Evolutionary conservation across 2,797 vertebrate genomes (phyloP), one percentile per base, ranked within the genome.

Genomic region (Heterohyrax brucei): DNA sequence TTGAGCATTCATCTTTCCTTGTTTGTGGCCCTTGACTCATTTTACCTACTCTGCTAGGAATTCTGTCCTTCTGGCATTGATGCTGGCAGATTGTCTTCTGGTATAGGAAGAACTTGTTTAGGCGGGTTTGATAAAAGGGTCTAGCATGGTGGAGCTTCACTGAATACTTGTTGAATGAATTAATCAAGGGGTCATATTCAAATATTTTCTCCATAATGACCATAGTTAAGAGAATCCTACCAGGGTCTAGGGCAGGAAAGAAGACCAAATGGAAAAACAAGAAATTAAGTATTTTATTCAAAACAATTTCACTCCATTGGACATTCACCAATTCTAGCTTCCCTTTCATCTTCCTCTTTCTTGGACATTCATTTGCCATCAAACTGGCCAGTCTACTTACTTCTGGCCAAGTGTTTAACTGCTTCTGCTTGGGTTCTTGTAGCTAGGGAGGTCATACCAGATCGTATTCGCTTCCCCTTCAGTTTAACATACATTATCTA

Each of bases 241-340:
- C 1, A 46, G 66, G 22, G 16, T 73, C 77, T 22, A 8, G 18
- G 30, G 44, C 76, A 82, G 30, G 30, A 75, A 91, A 88, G 64
- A 61, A 84, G 53, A 61, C 13, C 64, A 10, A 13, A 48, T 30
- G 33, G 48, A 30, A 46, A 81, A 68, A 76, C 7, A 21, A n/a
- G 19, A 80, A 72, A 56, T n/a, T 68, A 82, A 70, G 50, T 30
- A 33, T 93, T 86, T 75, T 70, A 77, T 94, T 95, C 16, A 75
- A 48, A 76, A 56, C 14, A 78, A 50, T 80, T 83, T 75, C 59
- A 62, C 30, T n/a, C 64, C 2, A 10, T 1, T 73, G 56, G 59
- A 44, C 39, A 39, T 39, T 28, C 56, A 12, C 14, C 72, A 73
- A 13, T 79, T 86, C 79, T 77, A 59, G 24, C 24, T 89, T 81